Conservation (phyloP, 2,113 vertebrate species). For the Varanus komodoensis region DNA sequence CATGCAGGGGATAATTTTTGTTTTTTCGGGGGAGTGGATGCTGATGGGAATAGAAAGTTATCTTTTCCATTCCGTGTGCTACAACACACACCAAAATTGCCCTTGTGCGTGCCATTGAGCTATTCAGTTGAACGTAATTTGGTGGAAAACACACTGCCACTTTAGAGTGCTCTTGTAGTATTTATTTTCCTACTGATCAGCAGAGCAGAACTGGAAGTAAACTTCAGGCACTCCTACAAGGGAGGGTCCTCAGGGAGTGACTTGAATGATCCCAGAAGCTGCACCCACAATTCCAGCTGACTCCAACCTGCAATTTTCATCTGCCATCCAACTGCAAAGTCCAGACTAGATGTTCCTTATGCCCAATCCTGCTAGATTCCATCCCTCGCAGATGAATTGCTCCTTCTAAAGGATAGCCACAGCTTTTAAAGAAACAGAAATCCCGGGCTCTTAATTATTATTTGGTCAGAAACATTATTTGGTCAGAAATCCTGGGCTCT, state of each 20-base stretch:
- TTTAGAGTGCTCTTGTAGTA: background rate
- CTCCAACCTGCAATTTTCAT: background rate
- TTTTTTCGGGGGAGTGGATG: too few relatives aligned
- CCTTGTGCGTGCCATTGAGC: too few relatives aligned
- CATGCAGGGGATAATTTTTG: too few relatives aligned
- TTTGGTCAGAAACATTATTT: background rate
- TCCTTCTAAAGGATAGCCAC: background rate
- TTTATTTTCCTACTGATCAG: background rate
- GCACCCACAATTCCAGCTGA: background rate
- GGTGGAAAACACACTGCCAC: background rate
- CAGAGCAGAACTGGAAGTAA: background rate
- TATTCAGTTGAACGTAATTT: background rate
- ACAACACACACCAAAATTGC: too few relatives aligned
- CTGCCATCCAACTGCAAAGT: background rate
- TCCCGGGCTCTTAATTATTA: background rate
- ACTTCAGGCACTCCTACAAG: background rate
- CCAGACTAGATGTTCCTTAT: background rate
- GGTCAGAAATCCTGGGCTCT: background rate
- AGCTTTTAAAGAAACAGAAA: background rate
- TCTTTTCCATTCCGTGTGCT: too few relatives aligned
- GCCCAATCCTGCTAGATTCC: background rate
- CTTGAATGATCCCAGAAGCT: background rate
- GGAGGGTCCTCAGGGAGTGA: background rate
- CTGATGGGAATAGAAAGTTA: too few relatives aligned
- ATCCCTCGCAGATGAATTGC: background rate